A percentile compares a stretch with the other conserved stretches of the same genome.
Evolutionary conservation across 2,888 invertebrate species (phyloP).

Genomic region (Hoplodrina blanda): DNA sequence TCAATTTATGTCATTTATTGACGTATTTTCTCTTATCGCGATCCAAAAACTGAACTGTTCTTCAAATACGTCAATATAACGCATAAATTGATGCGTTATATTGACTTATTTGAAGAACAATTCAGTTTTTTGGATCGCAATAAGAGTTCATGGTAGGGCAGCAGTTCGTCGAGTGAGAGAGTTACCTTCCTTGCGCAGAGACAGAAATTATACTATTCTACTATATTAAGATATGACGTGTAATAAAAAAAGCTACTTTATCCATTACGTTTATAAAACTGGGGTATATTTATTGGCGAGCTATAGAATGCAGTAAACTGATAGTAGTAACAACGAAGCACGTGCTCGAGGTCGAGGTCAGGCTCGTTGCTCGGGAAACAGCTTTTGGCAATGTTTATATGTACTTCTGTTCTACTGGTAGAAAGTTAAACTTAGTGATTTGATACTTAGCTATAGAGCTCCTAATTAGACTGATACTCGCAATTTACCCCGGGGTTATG

Average conservation of each 20-base stretch:
- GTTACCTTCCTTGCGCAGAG: no score
- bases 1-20: no score
- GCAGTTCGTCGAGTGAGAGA: no score
- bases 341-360: background rate
- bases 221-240: background rate
- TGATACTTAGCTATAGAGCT: background rate
- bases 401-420: background rate
- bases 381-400: background rate
- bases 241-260: background rate
- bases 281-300: background rate
- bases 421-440: background rate
- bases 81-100: no score
- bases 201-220: no score
- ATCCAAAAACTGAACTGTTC: no score
- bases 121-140: no score
- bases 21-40: no score
- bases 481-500: background rate
- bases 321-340: background rate
- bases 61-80: no score
- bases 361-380: background rate
- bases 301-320: background rate
- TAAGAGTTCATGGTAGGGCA: no score
- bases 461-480: background rate
- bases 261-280: background rate
- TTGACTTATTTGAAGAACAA: no score